Conservation (phyloP, 2,113 vertebrate genomes). For the Aramus guarauna region DNA sequence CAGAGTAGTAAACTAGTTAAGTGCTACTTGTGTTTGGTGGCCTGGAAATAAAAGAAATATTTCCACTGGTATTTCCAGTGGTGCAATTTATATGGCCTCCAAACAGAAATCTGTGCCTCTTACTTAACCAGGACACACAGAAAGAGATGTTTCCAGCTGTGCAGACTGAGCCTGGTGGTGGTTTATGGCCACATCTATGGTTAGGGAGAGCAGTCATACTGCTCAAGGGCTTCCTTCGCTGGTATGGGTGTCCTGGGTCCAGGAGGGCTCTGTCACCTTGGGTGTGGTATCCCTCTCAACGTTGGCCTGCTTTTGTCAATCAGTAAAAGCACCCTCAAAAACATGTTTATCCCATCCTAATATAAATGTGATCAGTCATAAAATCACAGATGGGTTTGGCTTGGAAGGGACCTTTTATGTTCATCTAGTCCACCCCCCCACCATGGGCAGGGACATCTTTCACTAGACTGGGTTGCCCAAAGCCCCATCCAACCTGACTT, state of each 20-base stretch:
- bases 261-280: not conserved
- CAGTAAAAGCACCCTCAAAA: not conserved
- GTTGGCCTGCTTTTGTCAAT: not conserved
- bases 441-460: not conserved
- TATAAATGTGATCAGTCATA: not conserved
- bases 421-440: not conserved
- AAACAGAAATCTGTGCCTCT: not conserved
- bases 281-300: rapidly evolving
- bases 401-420: not conserved
- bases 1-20: not conserved
- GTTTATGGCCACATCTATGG: not conserved
- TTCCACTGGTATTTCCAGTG: conserved; percentile 5
- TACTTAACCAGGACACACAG: not conserved
- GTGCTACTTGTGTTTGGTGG: not conserved
- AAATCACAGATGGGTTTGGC: not conserved
- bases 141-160: not conserved
- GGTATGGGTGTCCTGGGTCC: not conserved
- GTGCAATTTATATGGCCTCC: not conserved
- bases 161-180: not conserved
- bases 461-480: not conserved
- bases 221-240: not conserved
- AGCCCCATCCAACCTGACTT: rapidly evolving
- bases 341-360: not conserved
- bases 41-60: conserved; percentile 25
- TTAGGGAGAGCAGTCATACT: not conserved